A percentile compares a stretch with the other conserved stretches of the same genome.
phyloP scores from a whole-genome alignment of 2,888 invertebrate species.

The Troides aeacus region DNA sequence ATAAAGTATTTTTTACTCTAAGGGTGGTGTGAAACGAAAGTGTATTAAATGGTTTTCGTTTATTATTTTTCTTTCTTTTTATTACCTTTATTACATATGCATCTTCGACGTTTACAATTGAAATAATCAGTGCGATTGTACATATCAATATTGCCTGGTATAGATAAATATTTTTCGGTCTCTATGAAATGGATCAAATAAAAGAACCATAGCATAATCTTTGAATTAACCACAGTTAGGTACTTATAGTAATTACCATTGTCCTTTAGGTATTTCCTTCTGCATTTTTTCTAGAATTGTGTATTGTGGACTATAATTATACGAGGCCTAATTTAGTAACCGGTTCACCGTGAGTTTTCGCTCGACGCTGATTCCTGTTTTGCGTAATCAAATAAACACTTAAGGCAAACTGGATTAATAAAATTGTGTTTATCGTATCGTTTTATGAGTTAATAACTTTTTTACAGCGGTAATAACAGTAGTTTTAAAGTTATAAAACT shows the following conservation, averaged over 20 bases:
- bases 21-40: slow-evolving; percentile 3
- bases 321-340: slow-evolving; percentile 10
- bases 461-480: neutral
- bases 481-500: neutral
- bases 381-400: neutral
- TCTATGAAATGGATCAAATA: no score
- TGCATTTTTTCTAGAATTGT: neutral
- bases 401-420: neutral
- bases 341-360: neutral
- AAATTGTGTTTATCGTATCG: neutral
- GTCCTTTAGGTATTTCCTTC: neutral
- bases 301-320: neutral
- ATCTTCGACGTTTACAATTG: neutral
- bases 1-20: slow-evolving; percentile 11
- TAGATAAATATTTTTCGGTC: no score
- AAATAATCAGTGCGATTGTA: no score
- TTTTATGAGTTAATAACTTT: neutral
- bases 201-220: no score
- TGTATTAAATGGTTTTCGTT: slow-evolving; percentile 25
- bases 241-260: neutral
- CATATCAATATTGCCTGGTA: no score
- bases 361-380: neutral
- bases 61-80: slow-evolving; percentile 4
- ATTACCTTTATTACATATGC: neutral
- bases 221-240: no score